Evolutionary conservation across 2,797 vertebrate genomes (phyloP), one percentile per base, ranked within the genome.

Genomic region (Labeo calbasu): DNA sequence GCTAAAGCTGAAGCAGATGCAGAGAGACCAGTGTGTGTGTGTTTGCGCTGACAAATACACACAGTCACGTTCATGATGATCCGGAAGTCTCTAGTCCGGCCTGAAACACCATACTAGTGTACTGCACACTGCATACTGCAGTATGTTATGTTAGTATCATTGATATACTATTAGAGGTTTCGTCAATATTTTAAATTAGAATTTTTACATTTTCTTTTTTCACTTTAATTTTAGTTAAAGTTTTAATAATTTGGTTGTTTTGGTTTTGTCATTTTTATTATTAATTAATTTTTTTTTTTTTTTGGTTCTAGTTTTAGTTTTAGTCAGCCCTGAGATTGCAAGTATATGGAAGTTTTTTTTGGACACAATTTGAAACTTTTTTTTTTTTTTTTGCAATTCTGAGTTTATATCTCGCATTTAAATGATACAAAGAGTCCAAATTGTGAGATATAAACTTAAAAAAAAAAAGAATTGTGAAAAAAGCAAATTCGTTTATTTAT

Each of bases 1-100:
- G n/a, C 23, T 86, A 86, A 91, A 90, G 83, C 84, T 83, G 55
- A 84, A 51, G 87, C 86, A 86, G 76, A 89, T 89, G 86, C 85
- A 73, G 77, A 72, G 36, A 61, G 75, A 82, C 63, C 48, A 40
- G 77, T 51, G 46, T 68, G 77, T 51, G 46, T 53, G 61, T 57
- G 53, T 28, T 46, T 46, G 76, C 36, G 28, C 51, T 21, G 63
- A 32, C 55, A 63, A 19, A 61, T 8, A 61, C 28, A 79, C 43
- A 66, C 17, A 32, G 48, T 48, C 12, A 79, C 15, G 9, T 15
- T 15, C 51, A 57, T 1, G 51, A 55, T 0, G 17, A 11, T 55
- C 17, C 57, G 7, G 2, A 25, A 13, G 15, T 48, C 79, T 81
- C 36, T 55, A 12, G 50, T 21, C 17, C 15, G 3, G 69, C 1